Percentiles rank a stretch among this genome's conserved stretches.
phyloP scores from a whole-genome alignment of 2,888 invertebrate species.

The Encarsia formosa region DNA sequence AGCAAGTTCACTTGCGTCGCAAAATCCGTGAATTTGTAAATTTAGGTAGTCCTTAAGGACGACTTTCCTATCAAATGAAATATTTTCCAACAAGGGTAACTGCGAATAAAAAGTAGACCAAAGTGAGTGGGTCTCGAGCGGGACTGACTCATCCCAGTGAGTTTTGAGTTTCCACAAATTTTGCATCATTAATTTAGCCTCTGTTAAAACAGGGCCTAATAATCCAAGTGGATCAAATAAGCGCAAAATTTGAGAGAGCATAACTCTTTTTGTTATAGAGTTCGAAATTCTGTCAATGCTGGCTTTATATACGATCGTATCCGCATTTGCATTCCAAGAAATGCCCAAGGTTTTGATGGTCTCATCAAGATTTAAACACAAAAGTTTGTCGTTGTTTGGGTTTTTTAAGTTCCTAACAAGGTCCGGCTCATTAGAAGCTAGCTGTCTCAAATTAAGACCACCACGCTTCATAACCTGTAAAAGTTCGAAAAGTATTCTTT shows the following conservation, averaged over 20 bases:
- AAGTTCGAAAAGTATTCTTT: slow-evolving; percentile 40
- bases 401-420: neutral
- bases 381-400: neutral
- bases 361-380: neutral
- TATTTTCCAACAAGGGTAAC: neutral
- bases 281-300: neutral
- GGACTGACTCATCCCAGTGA: slow-evolving; percentile 14
- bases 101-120: neutral
- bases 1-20: slow-evolving; percentile 11
- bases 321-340: neutral
- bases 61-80: neutral
- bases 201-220: neutral
- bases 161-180: slow-evolving; percentile 17
- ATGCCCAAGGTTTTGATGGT: neutral
- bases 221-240: neutral
- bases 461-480: neutral
- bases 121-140: neutral
- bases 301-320: neutral
- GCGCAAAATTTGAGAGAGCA: neutral
- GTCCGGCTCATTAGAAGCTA: neutral
- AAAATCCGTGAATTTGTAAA: slow-evolving; percentile 14
- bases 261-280: neutral
- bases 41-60: neutral
- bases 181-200: slow-evolving; percentile 14
- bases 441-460: neutral